Percentiles rank a stretch among this genome's conserved stretches.
phyloP scores from a whole-genome alignment of 1,140 invertebrate species.

The Drosophila gunungcola region DNA sequence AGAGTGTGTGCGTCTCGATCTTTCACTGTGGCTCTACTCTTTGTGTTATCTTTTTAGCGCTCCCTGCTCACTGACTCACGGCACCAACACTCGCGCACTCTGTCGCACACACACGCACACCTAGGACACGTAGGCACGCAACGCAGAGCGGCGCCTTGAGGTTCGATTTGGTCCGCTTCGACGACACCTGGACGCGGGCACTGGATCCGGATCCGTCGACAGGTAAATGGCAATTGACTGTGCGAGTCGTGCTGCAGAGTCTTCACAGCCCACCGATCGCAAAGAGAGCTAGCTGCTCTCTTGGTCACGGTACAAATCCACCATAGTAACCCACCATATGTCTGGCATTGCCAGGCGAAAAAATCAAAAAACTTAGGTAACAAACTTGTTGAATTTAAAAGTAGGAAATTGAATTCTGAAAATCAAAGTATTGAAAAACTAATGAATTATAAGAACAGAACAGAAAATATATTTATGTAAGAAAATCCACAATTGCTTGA shows the following conservation, averaged over 20 bases:
- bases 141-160: slow-evolving; percentile 71
- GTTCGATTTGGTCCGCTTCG: slow-evolving; percentile 65
- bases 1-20: slow-evolving; percentile 52
- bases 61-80: slow-evolving; percentile 61
- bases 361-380: slow-evolving; percentile 58
- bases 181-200: slow-evolving; percentile 48
- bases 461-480: background rate
- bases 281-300: slow-evolving; percentile 21
- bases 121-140: slow-evolving; percentile 56
- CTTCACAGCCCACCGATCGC: background rate
- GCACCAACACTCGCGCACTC: slow-evolving; percentile 32
- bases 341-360: slow-evolving; percentile 48
- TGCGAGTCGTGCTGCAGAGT: slow-evolving; percentile 4
- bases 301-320: slow-evolving; percentile 8
- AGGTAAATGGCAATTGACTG: slow-evolving; percentile 77
- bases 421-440: background rate
- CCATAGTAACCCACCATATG: slow-evolving; percentile 16
- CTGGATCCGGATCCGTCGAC: slow-evolving; percentile 41
- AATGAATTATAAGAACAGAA: background rate
- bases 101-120: slow-evolving; percentile 37
- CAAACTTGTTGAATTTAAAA: slow-evolving; percentile 47
- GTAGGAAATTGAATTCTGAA: background rate
- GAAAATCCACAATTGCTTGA: background rate
- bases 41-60: slow-evolving; percentile 73
- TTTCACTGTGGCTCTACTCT: slow-evolving; percentile 75